A percentile compares a stretch with the other conserved stretches of the same genome.
Evolutionary conservation across 2,113 vertebrate species (phyloP).

Genomic region (Burhinus oedicnemus): DNA sequence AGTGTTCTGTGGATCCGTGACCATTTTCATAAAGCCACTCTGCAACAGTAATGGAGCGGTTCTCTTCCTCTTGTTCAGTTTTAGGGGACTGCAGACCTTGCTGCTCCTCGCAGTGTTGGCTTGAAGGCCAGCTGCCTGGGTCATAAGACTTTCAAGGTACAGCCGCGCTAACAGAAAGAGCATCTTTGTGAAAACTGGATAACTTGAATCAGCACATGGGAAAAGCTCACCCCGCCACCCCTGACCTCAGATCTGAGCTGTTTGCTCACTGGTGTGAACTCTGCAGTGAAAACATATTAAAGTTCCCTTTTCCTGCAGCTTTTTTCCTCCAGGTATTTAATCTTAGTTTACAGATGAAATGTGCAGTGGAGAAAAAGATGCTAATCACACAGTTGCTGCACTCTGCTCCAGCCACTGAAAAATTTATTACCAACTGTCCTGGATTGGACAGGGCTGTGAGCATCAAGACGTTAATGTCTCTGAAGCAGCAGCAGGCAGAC

Average conservation of each 20-base stretch:
- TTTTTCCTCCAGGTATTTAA: constrained; percentile 52
- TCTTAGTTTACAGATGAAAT: constrained; percentile 59
- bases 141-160: background rate
- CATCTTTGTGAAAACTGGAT: background rate
- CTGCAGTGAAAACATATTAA: constrained; percentile 19
- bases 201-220: background rate
- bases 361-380: constrained; percentile 57
- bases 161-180: background rate
- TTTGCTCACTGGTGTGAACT: background rate
- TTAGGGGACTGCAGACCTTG: background rate
- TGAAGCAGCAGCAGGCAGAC: background rate
- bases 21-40: too few relatives aligned
- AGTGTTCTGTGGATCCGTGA: too few relatives aligned
- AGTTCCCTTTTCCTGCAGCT: background rate
- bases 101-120: background rate
- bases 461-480: background rate
- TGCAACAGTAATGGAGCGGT: background rate
- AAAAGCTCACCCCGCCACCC: background rate
- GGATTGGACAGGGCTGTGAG: background rate
- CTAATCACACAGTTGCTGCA: constrained; percentile 56
- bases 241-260: background rate
- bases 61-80: background rate
- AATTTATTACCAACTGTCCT: constrained; percentile 51
- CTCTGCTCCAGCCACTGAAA: constrained; percentile 40
- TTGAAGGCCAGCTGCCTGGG: background rate